These are phyloP conservation scores for Trachelipus rathkii DNA, from an alignment of 1,140 invertebrate genomes.

Conservation along the genomic window DNA sequence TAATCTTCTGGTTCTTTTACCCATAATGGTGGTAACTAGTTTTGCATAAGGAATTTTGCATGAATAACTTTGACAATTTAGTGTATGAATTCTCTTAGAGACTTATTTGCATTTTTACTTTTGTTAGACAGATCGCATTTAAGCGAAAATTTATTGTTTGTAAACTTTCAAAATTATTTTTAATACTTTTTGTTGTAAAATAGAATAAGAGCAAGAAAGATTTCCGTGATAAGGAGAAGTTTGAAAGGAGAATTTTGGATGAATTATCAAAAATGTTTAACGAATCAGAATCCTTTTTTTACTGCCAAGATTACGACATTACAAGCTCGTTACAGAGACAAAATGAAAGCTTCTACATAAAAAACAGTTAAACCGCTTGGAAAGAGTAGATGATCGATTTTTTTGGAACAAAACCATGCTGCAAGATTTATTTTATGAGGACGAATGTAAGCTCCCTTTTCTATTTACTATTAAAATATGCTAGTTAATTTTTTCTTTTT, in stretches of 20 bases:
- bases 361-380: conserved; percentile 59
- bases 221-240: conserved; percentile 57
- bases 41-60: too few relatives aligned
- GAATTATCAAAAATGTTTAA: conserved; percentile 90
- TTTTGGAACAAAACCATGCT: conserved; percentile 97
- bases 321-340: conserved; percentile 81
- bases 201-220: conserved; percentile 36
- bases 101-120: too few relatives aligned
- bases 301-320: conserved; percentile 66
- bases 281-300: conserved; percentile 93
- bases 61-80: too few relatives aligned
- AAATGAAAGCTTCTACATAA: conserved; percentile 53
- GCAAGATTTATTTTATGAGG: conserved; percentile 71
- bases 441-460: conserved; percentile 58
- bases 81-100: too few relatives aligned
- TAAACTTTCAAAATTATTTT: too few relatives aligned
- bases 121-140: too few relatives aligned
- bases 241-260: conserved; percentile 75
- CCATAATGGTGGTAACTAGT: too few relatives aligned
- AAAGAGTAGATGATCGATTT: conserved; percentile 80
- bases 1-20: too few relatives aligned
- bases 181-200: too few relatives aligned
- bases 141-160: too few relatives aligned
- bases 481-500: too few relatives aligned
- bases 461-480: too few relatives aligned